phyloP scores from a whole-genome alignment of 2,797 vertebrate genomes.

The Agapornis canus region DNA sequence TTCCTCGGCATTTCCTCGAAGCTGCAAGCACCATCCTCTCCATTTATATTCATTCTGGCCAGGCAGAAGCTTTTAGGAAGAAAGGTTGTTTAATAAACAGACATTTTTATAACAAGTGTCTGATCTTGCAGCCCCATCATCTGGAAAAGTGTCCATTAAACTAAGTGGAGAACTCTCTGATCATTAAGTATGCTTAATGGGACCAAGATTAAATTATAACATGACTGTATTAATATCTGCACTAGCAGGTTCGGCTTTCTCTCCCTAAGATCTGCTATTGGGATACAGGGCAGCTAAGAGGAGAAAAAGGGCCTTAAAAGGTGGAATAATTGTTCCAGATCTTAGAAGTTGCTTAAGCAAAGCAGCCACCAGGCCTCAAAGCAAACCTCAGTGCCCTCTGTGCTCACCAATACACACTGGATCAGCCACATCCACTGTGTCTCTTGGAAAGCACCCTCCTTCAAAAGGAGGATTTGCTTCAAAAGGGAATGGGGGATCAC shows the following conservation, averaged over 20 bases:
- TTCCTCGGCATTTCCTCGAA: background rate
- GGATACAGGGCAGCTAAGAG: background rate
- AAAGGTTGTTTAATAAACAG: slow-evolving; percentile 47
- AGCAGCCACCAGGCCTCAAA: background rate
- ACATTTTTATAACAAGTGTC: slow-evolving; percentile 24
- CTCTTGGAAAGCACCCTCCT: background rate
- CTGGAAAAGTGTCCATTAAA: slow-evolving; percentile 27
- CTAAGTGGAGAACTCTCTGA: background rate
- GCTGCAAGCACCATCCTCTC: background rate
- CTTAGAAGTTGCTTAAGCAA: background rate
- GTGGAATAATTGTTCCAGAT: background rate
- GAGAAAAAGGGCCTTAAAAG: background rate
- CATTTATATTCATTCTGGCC: background rate
- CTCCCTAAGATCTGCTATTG: background rate
- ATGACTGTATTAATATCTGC: background rate
- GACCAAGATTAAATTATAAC: slow-evolving; percentile 9
- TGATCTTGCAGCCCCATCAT: background rate
- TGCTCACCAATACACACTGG: accelerated
- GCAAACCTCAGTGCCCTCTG: accelerated
- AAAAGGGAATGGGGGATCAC: background rate
- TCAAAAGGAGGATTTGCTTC: background rate
- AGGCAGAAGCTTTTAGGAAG: background rate
- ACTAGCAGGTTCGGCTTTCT: background rate
- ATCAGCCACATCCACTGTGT: background rate
- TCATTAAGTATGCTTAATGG: slow-evolving; percentile 16